A percentile compares a stretch with the other conserved stretches of the same genome.
Evolutionary conservation across 2,888 invertebrate species (phyloP).

Genomic region (Axea sp.): DNA sequence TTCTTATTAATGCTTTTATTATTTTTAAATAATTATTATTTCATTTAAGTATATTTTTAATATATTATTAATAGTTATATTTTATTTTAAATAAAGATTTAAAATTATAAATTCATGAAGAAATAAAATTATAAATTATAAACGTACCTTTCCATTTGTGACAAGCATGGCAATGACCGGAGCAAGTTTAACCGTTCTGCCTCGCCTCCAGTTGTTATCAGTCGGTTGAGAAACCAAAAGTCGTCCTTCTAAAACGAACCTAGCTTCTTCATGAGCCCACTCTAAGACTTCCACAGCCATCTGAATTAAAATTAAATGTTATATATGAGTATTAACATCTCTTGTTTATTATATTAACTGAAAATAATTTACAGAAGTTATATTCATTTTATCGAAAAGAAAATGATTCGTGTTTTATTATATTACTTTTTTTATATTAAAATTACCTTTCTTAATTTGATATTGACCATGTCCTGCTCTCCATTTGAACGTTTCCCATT

Average conservation of each 20-base stretch:
- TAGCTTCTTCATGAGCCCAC: conserved; percentile 96
- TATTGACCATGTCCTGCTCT: conserved; percentile 93
- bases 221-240: conserved; percentile 93
- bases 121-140: no score
- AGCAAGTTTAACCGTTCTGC: conserved; percentile 92
- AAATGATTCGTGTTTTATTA: no score
- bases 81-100: no score
- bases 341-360: no score
- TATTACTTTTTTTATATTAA: not conserved
- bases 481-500: conserved; percentile 86
- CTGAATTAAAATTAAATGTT: conserved; percentile 73
- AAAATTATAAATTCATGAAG: conserved; percentile 6
- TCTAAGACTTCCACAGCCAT: conserved; percentile 96
- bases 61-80: no score
- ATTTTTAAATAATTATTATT: no score
- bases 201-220: conserved; percentile 94
- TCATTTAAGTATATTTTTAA: no score
- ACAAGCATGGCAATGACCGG: conserved; percentile 94
- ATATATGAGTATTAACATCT: no score
- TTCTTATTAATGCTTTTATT: no score
- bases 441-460: conserved; percentile 87
- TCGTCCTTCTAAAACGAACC: conserved; percentile 94
- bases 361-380: not conserved
- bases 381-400: no score
- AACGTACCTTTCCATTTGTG: conserved; percentile 95